Percentiles rank a stretch among this genome's conserved stretches.
phyloP scores from a whole-genome alignment of 1,140 invertebrate species.

The Bombus cullumanus region DNA sequence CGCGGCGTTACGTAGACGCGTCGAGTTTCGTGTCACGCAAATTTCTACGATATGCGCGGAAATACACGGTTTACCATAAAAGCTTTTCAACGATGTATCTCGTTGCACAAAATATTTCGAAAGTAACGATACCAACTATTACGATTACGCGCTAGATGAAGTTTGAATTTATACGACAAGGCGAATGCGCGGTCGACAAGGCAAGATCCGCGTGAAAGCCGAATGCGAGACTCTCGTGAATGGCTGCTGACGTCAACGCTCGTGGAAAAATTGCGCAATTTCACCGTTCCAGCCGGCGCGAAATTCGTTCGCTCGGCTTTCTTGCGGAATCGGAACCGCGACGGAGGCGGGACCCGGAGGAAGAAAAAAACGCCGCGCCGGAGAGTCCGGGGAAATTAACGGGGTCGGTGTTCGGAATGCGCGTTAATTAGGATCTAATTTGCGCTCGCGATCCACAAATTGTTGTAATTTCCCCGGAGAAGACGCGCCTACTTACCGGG shows the following conservation, averaged over 20 bases:
- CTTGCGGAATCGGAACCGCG: conserved; percentile 68
- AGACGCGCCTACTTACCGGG: background rate
- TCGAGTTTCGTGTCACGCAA: no score
- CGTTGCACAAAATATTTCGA: no score
- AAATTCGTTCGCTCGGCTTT: conserved; percentile 73
- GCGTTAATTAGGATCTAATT: conserved; percentile 43
- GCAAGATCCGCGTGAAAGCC: conserved; percentile 82
- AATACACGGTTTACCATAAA: no score
- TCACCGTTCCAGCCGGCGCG: conserved; percentile 69
- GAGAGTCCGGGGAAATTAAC: conserved; percentile 41
- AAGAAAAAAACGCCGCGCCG: background rate
- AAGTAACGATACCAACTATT: no score
- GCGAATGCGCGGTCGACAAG: conserved; percentile 64
- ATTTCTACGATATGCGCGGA: no score
- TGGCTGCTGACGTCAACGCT: conserved; percentile 79
- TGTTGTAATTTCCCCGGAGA: conserved; percentile 35
- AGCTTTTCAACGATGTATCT: no score
- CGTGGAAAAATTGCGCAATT: conserved; percentile 81
- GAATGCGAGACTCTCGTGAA: conserved; percentile 69
- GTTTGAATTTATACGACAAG: no score
- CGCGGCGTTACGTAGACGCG: no score
- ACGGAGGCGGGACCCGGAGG: background rate
- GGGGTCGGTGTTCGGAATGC: conserved; percentile 23
- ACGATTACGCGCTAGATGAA: no score
- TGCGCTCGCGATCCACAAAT: conserved; percentile 28